phyloP scores from a whole-genome alignment of 2,888 invertebrate species.

The Drosophila birchii region DNA sequence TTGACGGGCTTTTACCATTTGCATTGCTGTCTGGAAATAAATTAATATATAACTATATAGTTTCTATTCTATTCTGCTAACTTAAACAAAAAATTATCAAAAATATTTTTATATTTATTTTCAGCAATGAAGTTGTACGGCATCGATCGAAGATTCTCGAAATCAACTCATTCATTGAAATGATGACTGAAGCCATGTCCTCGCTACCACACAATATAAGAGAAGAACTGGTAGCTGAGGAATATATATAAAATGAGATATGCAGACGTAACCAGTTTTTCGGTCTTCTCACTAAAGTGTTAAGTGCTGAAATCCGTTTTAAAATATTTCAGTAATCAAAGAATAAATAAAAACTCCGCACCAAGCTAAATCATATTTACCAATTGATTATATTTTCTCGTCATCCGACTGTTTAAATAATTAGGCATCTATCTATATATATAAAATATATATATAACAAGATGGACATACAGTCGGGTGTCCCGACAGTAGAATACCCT shows the following conservation, averaged over 20 bases:
- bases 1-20: too few relatives aligned
- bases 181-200: conserved; percentile 87
- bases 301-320: not conserved
- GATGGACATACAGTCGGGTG: too few relatives aligned
- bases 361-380: not conserved
- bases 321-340: not conserved
- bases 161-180: conserved; percentile 91
- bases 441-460: too few relatives aligned
- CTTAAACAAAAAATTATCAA: not conserved
- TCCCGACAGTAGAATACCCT: too few relatives aligned
- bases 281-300: not conserved
- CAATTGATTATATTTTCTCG: not conserved
- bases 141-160: conserved; percentile 91
- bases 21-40: too few relatives aligned
- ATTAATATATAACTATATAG: not conserved
- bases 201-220: conserved; percentile 13
- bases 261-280: not conserved
- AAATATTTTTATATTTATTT: conserved; percentile 6
- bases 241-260: conserved; percentile 4
- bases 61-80: not conserved
- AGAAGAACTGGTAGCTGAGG: conserved; percentile 20
- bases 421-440: too few relatives aligned
- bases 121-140: conserved; percentile 89
- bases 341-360: not conserved
- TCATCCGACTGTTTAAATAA: too few relatives aligned